A percentile compares a stretch with the other conserved stretches of the same genome.
These are phyloP conservation scores for Sorex fumeus DNA, from an alignment of 2,113 vertebrate species.

Conservation along the genomic window DNA sequence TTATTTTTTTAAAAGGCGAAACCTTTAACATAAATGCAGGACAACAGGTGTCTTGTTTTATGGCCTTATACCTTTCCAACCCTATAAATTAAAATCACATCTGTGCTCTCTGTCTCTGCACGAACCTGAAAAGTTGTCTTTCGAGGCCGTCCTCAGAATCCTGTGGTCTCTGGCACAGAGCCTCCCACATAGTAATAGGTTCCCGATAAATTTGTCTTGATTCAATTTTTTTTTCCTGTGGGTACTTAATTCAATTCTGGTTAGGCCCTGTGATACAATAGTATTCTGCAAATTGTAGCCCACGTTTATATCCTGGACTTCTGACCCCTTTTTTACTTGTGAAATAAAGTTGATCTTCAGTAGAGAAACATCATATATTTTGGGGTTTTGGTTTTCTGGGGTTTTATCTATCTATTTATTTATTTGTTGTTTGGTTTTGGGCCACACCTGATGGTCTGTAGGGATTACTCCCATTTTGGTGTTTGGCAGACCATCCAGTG, in stretches of 20 bases:
- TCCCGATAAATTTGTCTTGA: slow-evolving; percentile 59
- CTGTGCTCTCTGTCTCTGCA: not conserved
- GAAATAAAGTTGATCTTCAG: slow-evolving; percentile 51
- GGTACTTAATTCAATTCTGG: slow-evolving; percentile 46
- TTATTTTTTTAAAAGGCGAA: slow-evolving; percentile 71
- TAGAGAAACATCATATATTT: slow-evolving; percentile 6
- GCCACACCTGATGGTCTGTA: too few species aligned
- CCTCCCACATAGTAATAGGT: not conserved
- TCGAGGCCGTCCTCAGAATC: slow-evolving; percentile 7
- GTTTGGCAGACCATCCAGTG: too few species aligned
- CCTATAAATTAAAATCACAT: slow-evolving; percentile 25
- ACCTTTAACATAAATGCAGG: slow-evolving; percentile 54
- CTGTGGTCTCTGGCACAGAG: not conserved
- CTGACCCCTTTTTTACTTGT: slow-evolving; percentile 55
- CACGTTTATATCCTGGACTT: slow-evolving; percentile 15
- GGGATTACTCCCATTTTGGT: too few species aligned
- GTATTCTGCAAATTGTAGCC: slow-evolving; percentile 35
- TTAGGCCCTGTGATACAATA: not conserved
- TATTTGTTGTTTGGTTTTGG: too few species aligned
- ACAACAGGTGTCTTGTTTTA: slow-evolving; percentile 83
- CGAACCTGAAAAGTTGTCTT: slow-evolving; percentile 39
- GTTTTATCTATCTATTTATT: too few species aligned
- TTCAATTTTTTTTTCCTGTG: slow-evolving; percentile 57
- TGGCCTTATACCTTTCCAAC: slow-evolving; percentile 12
- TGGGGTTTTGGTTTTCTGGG: too few species aligned